Evolutionary conservation across 2,888 invertebrate species (phyloP).

Genomic region (Napeogenes sylphis): DNA sequence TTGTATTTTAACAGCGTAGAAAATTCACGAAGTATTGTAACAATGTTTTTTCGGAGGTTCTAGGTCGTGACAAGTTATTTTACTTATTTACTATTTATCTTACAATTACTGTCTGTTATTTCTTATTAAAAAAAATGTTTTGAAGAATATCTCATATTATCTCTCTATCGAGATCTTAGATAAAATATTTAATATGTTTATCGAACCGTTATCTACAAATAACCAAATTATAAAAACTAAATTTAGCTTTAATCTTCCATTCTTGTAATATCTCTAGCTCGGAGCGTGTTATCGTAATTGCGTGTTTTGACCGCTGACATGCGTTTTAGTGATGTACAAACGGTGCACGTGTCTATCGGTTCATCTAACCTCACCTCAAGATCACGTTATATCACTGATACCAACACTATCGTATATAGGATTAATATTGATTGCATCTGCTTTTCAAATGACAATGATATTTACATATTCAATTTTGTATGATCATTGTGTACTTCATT

Average conservation of each 20-base stretch:
- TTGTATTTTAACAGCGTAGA: constrained; percentile 22
- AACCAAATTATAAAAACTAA: too few species aligned
- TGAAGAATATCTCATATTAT: too few species aligned
- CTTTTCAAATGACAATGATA: constrained; percentile 4
- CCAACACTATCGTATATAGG: constrained; percentile 10
- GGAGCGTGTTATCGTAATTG: constrained; percentile 9
- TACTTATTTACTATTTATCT: not conserved
- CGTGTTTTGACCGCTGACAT: constrained; percentile 21
- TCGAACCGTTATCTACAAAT: too few species aligned
- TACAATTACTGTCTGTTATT: too few species aligned
- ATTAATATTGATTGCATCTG: constrained; percentile 8
- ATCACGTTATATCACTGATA: constrained; percentile 17
- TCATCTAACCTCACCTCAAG: constrained; percentile 21
- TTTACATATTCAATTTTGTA: not conserved
- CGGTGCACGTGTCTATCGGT: constrained; percentile 22
- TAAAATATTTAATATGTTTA: too few species aligned
- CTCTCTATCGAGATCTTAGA: too few species aligned
- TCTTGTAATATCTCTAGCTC: not conserved
- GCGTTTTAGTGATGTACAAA: constrained; percentile 16
- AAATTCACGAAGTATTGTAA: constrained; percentile 19
- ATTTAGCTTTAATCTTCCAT: too few species aligned
- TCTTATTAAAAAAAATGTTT: too few species aligned
- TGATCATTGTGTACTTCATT: too few species aligned
- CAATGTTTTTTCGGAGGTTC: constrained; percentile 5
- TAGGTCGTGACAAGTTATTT: constrained; percentile 1